Conservation (phyloP, 1,140 invertebrate species). For the Drosophila sturtevanti region DNA sequence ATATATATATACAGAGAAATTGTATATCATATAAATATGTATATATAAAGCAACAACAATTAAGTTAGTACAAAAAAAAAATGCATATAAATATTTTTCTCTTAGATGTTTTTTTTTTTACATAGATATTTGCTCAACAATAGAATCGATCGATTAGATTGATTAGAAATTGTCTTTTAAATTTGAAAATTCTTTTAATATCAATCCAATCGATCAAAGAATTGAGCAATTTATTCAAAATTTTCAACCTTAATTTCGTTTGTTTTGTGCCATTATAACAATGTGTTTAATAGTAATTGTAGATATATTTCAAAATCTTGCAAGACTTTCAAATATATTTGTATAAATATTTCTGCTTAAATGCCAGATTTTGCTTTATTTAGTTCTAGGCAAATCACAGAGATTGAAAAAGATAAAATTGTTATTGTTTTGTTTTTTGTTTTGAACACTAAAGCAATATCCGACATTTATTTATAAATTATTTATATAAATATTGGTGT, state of each 20-base stretch:
- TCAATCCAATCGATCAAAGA: no score
- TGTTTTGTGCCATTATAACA: constrained; percentile 11
- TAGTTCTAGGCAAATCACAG: not conserved
- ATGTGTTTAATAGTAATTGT: no score
- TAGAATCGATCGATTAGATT: not conserved
- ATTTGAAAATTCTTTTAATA: no score
- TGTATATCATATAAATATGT: constrained; percentile 9
- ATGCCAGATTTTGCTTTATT: not conserved
- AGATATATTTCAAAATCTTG: no score
- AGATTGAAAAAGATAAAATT: not conserved
- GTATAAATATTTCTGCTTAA: not conserved
- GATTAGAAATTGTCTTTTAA: no score
- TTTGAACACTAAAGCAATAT: constrained; percentile 5
- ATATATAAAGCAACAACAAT: constrained; percentile 3
- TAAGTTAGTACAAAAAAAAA: constrained; percentile 4
- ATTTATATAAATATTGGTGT: constrained; percentile 1
- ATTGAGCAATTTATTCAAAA: not conserved
- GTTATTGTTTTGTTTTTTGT: not conserved
- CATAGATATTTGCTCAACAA: not conserved
- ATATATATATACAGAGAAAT: not conserved
- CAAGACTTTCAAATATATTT: not conserved
- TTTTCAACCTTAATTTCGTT: not conserved
- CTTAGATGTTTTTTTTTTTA: not conserved
- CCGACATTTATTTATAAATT: constrained; percentile 21
- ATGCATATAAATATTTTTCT: constrained; percentile 5